These are phyloP conservation scores for Tiaroga cobitis DNA, from an alignment of 2,797 vertebrate species.

Conservation along the genomic window DNA sequence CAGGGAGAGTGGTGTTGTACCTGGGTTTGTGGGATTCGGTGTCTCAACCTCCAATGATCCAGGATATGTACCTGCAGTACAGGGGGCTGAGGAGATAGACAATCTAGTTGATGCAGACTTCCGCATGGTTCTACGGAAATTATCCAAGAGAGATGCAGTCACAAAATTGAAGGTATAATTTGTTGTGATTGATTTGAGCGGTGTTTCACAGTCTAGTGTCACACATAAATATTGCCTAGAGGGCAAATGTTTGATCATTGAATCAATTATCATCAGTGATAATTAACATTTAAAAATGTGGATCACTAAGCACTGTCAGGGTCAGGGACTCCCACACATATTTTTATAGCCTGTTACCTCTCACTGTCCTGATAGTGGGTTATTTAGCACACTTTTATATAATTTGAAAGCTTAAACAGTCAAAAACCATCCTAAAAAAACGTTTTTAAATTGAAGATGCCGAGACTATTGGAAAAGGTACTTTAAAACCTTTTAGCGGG, in stretches of 20 bases:
- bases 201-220: not conserved
- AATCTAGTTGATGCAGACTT: constrained; percentile 95
- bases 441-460: too few relatives aligned
- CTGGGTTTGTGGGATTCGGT: constrained; percentile 94
- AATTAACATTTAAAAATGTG: not conserved
- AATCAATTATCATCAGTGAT: not conserved
- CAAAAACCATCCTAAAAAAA: not conserved
- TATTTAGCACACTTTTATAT: not conserved
- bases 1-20: constrained; percentile 90
- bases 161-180: constrained; percentile 89
- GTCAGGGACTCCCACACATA: not conserved
- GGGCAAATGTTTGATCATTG: not conserved
- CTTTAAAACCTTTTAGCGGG: not conserved
- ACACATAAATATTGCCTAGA: not conserved
- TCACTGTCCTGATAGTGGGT: not conserved
- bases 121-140: constrained; percentile 92
- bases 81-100: constrained; percentile 96
- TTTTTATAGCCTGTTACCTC: not conserved
- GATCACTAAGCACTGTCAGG: not conserved
- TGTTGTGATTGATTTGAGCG: not conserved
- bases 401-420: not conserved
- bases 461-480: not conserved
- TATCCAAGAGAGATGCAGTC: constrained; percentile 92
- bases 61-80: constrained; percentile 93
- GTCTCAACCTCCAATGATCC: constrained; percentile 82